Evolutionary conservation across 1,140 invertebrate species (phyloP), one percentile per base, ranked within the genome.

Genomic region (Phocides pigmalion): DNA sequence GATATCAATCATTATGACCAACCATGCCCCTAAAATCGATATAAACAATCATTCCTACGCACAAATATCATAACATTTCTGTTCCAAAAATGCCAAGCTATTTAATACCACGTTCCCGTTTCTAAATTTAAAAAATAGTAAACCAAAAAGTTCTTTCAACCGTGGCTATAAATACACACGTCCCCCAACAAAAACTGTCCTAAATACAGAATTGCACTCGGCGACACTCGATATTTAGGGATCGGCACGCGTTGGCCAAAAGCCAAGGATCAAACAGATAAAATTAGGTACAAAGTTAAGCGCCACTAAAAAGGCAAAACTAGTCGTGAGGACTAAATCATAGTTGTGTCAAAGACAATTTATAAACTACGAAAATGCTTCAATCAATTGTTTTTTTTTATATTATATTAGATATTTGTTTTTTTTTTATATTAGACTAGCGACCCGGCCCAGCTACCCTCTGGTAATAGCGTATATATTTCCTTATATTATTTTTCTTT

Each of bases 141-240:
- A 53, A 53, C 50, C 28, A 58, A 62, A n/a, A 50, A 56, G 50
- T 67, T 67, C 65, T 62, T 62, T 67, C 35, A 63, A 58, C 65
- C 50, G 50, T 35, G 28, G 50, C 70, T 51, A 53, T 70, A 72
- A 73, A 78, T 79, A 74, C 16, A 51, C 28, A 16, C 22, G 58
- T 77, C 76, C 81, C 80, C 79, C 76, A 74, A 75, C 72, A 79
- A 82, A 59, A 82, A 80, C 68, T 76, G 78, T 81, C 81, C 80
- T 80, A 76, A 79, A 84, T 84, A 76, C 76, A 80, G 78, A 81
- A 81, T 76, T 80, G 81, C 80, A 83, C 70, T 68, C 72, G 62
- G 76, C 74, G 79, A 86, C 84, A 82, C 65, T 56, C 50, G 71
- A 78, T 87, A 84, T 87, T 82, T 83, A 78, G 71, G 59, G 77